Conservation (phyloP, 1,140 invertebrate species). For the Pseudomyrmex pallidus region DNA sequence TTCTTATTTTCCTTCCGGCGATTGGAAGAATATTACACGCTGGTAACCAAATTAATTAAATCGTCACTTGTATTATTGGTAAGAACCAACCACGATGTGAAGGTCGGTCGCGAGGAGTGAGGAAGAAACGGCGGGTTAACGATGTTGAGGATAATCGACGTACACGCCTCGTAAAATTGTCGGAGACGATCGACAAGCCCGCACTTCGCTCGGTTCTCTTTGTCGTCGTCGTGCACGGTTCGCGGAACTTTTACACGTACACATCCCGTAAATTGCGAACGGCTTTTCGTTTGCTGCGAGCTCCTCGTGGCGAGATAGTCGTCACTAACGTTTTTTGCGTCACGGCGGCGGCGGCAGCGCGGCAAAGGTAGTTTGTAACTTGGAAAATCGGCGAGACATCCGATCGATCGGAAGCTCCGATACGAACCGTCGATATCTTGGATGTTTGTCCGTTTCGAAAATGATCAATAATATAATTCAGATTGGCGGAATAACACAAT, state of each 20-base stretch:
- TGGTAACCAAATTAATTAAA: conserved; percentile 23
- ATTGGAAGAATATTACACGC: background rate
- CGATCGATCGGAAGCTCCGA: background rate
- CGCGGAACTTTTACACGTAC: conserved; percentile 33
- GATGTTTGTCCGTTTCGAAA: background rate
- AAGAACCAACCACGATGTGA: conserved; percentile 3
- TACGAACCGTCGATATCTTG: background rate
- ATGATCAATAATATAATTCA: background rate
- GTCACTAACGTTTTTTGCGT: too few species aligned
- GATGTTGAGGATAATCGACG: conserved; percentile 71
- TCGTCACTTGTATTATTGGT: conserved; percentile 13
- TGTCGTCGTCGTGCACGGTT: conserved; percentile 10
- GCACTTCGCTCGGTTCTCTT: conserved; percentile 66
- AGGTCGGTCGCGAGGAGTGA: background rate
- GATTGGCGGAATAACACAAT: conserved; percentile 6
- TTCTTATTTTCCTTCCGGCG: background rate
- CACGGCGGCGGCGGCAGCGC: too few species aligned
- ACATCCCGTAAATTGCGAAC: conserved; percentile 19
- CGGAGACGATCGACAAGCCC: conserved; percentile 73
- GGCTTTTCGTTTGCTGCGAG: background rate
- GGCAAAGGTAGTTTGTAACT: background rate
- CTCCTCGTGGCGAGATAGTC: background rate
- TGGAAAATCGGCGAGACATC: background rate
- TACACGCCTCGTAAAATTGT: conserved; percentile 77
- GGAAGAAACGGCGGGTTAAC: conserved; percentile 33